Base-by-base conservation (phyloP, 37 sponge, comb jelly and placozoan genomes). In the Aphrocallistes beatrix region DNA sequence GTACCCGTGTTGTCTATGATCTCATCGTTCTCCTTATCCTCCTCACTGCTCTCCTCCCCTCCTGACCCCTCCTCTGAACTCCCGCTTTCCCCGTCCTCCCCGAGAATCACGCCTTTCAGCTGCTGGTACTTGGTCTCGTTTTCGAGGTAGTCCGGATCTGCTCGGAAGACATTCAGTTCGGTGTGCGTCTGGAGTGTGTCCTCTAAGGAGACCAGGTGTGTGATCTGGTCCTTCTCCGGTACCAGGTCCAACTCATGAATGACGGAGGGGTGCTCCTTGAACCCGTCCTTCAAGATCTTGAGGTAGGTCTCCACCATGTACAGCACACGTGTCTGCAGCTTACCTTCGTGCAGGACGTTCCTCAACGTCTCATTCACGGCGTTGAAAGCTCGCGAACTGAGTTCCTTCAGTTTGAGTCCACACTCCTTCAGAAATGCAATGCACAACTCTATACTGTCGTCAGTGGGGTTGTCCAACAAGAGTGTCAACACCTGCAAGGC, bases 271-370 rank as follows among this genome's bases (percentile, higher is more conserved):
- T 95, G 88, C 38, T 94, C 96, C 87, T 93, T 92, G 85, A 94
- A 98, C 34, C 89, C 83, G 85, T 95, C 99, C 83, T 98, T 98
- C 39, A 96, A 82, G 8, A 98, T 83, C 10, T 94, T 94, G 85
- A 93, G 92, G 86, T 95, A 83, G 37, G 94, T 94, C 84, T 98
- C 99, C 19, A 98, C 94, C 94, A 95, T 95, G 89, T 98, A 98
- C 87, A 95, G 94, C 16, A 94, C 90, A 38, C 99, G 87, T 6
- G 51, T 86, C 38, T 89, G 88, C 37, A 98, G 48, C 85, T 91
- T 89, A 0, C 92, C 94, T 0, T 92, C 92, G 81, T 95, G 92
- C 0, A 98, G 92, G 37, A 95, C 86, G 36, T 81, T 60, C 25
- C 96, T 82, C 36, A 98, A 81, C 0, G 92, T 93, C 39, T 98